Percentiles rank a stretch among this genome's conserved stretches.
These are phyloP conservation scores for Drosophila meridionalis DNA, from an alignment of 2,888 invertebrate genomes.

Conservation along the genomic window DNA sequence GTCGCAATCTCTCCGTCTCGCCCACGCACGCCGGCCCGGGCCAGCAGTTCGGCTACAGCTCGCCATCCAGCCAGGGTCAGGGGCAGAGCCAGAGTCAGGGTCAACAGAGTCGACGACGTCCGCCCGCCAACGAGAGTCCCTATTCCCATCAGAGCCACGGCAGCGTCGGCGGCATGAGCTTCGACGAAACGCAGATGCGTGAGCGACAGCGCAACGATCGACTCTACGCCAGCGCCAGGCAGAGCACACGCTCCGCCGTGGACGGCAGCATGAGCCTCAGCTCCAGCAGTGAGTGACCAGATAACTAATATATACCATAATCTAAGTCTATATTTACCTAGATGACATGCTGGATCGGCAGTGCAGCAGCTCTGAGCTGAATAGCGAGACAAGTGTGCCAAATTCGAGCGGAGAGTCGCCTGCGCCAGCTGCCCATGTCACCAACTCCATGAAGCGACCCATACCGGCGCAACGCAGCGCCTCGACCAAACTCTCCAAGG, in stretches of 20 bases:
- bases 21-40: slow-evolving; percentile 89
- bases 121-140: slow-evolving; percentile 74
- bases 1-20: slow-evolving; percentile 93
- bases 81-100: slow-evolving; percentile 49
- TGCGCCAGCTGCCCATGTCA: slow-evolving; percentile 46
- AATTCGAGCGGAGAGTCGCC: slow-evolving; percentile 74
- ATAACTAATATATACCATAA: too few relatives aligned
- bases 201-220: slow-evolving; percentile 73
- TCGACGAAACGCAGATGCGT: slow-evolving; percentile 68
- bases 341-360: slow-evolving; percentile 80
- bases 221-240: slow-evolving; percentile 78
- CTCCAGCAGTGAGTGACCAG: slow-evolving; percentile 72
- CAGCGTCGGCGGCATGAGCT: slow-evolving; percentile 76
- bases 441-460: slow-evolving; percentile 80
- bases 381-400: slow-evolving; percentile 74
- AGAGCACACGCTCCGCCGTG: slow-evolving; percentile 71
- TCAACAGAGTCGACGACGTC: slow-evolving; percentile 48
- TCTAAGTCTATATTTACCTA: slow-evolving; percentile 9
- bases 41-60: slow-evolving; percentile 78
- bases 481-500: slow-evolving; percentile 68
- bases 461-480: slow-evolving; percentile 77
- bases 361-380: slow-evolving; percentile 72
- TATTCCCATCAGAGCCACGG: slow-evolving; percentile 81
- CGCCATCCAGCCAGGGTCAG: slow-evolving; percentile 72
- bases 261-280: slow-evolving; percentile 70